Evolutionary conservation across 2,888 invertebrate species (phyloP), one percentile per base, ranked within the genome.

Genomic region (Drosophila affinis): DNA sequence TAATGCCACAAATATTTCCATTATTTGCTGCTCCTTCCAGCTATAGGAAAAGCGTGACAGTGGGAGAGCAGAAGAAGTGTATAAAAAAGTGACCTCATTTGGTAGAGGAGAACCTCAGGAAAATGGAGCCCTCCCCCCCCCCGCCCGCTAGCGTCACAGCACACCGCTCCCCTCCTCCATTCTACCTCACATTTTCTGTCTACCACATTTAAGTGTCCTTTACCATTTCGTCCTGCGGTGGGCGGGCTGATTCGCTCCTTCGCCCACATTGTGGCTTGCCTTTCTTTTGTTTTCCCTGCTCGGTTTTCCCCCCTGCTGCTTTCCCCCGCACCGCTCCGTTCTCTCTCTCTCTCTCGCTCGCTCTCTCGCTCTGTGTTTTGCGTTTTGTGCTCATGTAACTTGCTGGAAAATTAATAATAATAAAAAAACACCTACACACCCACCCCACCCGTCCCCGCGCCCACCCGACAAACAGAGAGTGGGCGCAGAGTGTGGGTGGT

Each of bases 351-450:
- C 32, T 9, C 6, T 6, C 6, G 0, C 6, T 6, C 34, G 45
- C 67, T 51, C 70, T 69, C 58, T 32, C 39, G 0, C 39, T 2
- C 39, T 39, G 39, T 39, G 39, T 39, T 39, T 39, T 39, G 39
- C 39, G 78, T 84, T 80, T 70, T 79, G 72, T 89, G 79, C 77
- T 78, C 86, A 81, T 86, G 89, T 88, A 79, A 77, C 89, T 84
- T 86, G 81, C 73, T 88, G 89, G 85, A 89, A 85, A 89, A 85
- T 88, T 85, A 86, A 89, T 84, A 89, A 89, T 86, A 86, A 89
- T 84, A 89, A 89, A 72, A 79, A 65, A 82, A 75, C 84, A 86
- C 84, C 86, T 86, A 86, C 62, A 65, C 54, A 32, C 1, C 32
- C 3, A 10, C 34, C 34, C 12, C 21, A 21, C 21, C 7, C 7